Percentiles rank a stretch among this genome's conserved stretches.
phyloP scores from a whole-genome alignment of 2,888 invertebrate species.

The Cylloceria caligata region DNA sequence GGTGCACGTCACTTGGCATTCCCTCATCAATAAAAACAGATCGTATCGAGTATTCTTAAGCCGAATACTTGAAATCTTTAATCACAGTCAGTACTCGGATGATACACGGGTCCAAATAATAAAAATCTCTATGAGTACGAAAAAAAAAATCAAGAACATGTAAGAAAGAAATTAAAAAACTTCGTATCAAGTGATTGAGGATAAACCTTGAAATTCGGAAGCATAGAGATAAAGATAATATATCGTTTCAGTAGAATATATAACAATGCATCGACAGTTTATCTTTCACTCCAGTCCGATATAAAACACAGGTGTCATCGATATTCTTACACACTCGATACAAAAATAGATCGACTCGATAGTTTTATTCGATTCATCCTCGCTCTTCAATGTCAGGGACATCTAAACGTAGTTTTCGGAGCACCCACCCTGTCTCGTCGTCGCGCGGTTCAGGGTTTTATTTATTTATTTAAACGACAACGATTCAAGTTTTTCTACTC shows the following conservation, averaged over 20 bases:
- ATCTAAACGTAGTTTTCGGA: slow-evolving; percentile 9
- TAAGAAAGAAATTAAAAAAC: neutral
- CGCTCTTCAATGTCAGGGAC: slow-evolving; percentile 61
- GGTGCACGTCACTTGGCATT: neutral
- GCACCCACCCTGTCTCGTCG: neutral
- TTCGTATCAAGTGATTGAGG: neutral
- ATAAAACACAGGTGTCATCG: slow-evolving; percentile 17
- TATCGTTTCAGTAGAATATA: neutral
- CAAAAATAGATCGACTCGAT: slow-evolving; percentile 57
- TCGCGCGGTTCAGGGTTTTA: neutral
- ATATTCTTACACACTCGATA: slow-evolving; percentile 50
- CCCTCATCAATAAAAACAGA: neutral
- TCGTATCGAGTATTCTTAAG: too few relatives aligned
- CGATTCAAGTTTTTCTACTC: neutral
- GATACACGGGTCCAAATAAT: too few relatives aligned
- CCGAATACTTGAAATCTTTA: neutral
- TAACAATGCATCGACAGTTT: neutral
- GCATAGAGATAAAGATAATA: neutral
- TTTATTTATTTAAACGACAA: slow-evolving; percentile 6
- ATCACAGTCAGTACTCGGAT: neutral
- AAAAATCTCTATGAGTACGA: neutral
- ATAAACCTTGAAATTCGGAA: too few relatives aligned
- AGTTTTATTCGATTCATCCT: slow-evolving; percentile 13
- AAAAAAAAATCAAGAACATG: neutral
- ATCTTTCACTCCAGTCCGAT: neutral